phyloP scores from a whole-genome alignment of 2,113 vertebrate genomes.

The Daubentonia madagascariensis region DNA sequence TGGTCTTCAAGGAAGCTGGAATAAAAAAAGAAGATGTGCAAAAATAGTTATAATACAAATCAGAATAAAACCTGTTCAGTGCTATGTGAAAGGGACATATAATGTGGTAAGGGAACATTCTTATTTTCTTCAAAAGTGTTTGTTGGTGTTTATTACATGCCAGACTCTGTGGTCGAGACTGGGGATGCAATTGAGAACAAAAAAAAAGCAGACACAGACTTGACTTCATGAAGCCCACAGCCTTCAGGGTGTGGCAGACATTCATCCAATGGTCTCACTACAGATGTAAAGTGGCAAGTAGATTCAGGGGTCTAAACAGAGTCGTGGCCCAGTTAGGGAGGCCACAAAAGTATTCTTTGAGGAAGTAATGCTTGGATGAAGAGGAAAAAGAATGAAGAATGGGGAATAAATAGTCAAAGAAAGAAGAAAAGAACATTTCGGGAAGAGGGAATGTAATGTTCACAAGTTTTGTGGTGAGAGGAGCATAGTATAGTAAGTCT shows the following conservation, averaged over 20 bases:
- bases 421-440: not conserved
- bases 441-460: not conserved
- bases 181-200: not conserved
- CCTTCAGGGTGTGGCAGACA: fast-evolving
- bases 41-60: not conserved
- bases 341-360: not conserved
- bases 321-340: not conserved
- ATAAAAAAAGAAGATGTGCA: not conserved
- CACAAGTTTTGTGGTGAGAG: not conserved
- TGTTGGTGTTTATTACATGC: not conserved
- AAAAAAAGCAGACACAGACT: not conserved
- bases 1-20: not conserved
- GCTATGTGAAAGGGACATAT: not conserved
- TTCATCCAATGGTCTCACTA: not conserved
- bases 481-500: too few species aligned
- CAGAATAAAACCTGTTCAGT: not conserved
- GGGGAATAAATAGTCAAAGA: not conserved
- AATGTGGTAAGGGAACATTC: not conserved
- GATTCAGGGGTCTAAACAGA: not conserved
- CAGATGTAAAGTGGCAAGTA: not conserved
- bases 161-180: not conserved
- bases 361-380: not conserved
- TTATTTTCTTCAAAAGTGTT: not conserved
- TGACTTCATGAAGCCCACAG: not conserved
- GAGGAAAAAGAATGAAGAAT: not conserved